Percentiles rank a stretch among this genome's conserved stretches.
phyloP scores from a whole-genome alignment of 2,888 invertebrate genomes.

The Liposcelis brunnea region DNA sequence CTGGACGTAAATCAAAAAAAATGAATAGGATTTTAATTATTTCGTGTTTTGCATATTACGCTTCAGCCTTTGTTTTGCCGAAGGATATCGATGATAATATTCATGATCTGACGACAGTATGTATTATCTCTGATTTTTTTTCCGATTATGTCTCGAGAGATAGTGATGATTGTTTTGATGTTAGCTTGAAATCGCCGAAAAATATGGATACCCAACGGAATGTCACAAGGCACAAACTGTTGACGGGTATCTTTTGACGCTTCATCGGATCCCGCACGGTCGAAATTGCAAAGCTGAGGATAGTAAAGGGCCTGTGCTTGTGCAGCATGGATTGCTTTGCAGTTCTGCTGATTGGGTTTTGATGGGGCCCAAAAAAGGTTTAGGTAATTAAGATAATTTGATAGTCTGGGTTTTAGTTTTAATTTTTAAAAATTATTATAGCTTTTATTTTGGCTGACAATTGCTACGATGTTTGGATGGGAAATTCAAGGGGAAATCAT shows the following conservation, averaged over 20 bases:
- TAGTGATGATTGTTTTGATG: constrained; percentile 12
- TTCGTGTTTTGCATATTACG: no score
- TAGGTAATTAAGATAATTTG: constrained; percentile 18
- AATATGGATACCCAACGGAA: constrained; percentile 47
- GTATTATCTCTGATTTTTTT: no score
- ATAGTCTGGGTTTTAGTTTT: no score
- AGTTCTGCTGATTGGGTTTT: constrained; percentile 21
- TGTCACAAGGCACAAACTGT: constrained; percentile 42
- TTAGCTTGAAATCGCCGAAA: constrained; percentile 32
- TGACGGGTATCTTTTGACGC: constrained; percentile 61
- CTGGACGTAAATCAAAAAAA: no score
- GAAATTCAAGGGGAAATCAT: constrained; percentile 58
- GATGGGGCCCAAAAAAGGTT: constrained; percentile 18
- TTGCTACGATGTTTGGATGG: constrained; percentile 68
- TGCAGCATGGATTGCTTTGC: constrained; percentile 20
- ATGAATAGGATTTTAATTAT: no score
- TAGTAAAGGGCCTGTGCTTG: constrained; percentile 15
- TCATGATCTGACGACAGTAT: no score
- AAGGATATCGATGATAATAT: no score
- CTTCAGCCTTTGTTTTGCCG: no score
- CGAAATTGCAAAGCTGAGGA: background rate
- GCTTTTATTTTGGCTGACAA: constrained; percentile 37
- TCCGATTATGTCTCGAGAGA: no score
- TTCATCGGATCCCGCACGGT: constrained; percentile 45
- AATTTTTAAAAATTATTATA: no score